Evolutionary conservation across 2,113 vertebrate species (phyloP).

Genomic region (Spizaetus ornatus): DNA sequence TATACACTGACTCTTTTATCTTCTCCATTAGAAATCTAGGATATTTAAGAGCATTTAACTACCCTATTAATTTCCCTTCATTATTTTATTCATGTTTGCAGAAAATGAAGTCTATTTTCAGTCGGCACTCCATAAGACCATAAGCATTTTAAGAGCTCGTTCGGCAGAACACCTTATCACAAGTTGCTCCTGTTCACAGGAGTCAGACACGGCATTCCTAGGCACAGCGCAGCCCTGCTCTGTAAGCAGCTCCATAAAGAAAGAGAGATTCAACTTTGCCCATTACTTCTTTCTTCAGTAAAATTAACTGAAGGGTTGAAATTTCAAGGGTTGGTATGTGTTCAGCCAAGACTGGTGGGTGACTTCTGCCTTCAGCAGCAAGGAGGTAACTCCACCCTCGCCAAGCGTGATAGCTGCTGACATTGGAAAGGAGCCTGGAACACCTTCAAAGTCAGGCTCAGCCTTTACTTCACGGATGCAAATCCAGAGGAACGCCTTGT

Average conservation of each 20-base stretch:
- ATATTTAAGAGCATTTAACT: neutral
- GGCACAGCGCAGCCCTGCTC: neutral
- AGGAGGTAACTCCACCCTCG: neutral
- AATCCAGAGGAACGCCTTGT: neutral
- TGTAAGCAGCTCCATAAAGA: neutral
- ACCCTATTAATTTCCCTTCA: neutral
- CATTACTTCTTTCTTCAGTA: neutral
- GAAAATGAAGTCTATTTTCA: neutral
- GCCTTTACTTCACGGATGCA: neutral
- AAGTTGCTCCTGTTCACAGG: neutral
- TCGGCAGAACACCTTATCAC: neutral
- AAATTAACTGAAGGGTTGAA: neutral
- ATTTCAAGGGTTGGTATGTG: neutral
- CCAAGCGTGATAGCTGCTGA: accelerated
- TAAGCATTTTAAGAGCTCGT: neutral
- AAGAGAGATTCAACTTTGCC: neutral
- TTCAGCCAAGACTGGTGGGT: neutral
- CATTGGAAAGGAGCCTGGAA: neutral
- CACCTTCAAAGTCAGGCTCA: neutral
- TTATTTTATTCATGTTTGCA: neutral
- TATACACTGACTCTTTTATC: neutral
- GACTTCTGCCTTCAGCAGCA: neutral
- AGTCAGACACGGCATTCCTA: neutral
- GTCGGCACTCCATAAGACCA: accelerated
- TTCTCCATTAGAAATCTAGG: neutral